Base-by-base conservation (phyloP, 2,113 vertebrate genomes). In the Eptesicus fuscus region DNA sequence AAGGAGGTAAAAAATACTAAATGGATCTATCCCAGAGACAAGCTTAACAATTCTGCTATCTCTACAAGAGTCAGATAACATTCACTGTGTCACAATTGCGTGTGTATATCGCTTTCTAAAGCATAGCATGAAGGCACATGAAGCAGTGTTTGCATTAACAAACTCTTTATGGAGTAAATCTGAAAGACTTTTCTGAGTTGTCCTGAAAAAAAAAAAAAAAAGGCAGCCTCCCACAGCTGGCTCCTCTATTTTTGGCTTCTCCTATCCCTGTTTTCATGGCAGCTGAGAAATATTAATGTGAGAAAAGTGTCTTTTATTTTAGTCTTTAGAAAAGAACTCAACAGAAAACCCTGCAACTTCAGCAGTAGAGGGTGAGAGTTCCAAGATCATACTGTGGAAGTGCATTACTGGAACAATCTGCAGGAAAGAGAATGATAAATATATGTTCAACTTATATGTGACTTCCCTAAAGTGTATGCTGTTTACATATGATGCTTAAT, bases 211-310 rank as follows among this genome's bases (percentile, higher is more conserved):
- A 95, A 88, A 71, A 56, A 91, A 78, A 91, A 95, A 74, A 94
- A 96, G 51, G 25, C 95, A 96, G 96, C 88, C 95, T 97, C 77
- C 92, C 94, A 97, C 96, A 83, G 90, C 1, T 32, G 78, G 65
- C 44, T 96, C 16, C 93, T 97, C 95, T 98, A 97, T 96, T 96
- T 96, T 82, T 59, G 13, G 91, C 23, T 97, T 94, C 13, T 86
- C 79, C 93, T 97, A 90, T 85, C 96, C 80, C 14, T 97, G 90
- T 95, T 95, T 98, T 97, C 22, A 95, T 96, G 97, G 96, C 97
- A 98, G 70, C 73, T 96, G 90, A 98, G 96, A 98, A 97, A 98
- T 97, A 90, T 95, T 70, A 95, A 96, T 96, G 97, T 96, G 88
- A 96, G 94, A 97, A 96, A 90, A 76, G 84, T 94, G 91, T 97